phyloP scores from a whole-genome alignment of 2,113 vertebrate genomes.

The Paratilapia polleni region DNA sequence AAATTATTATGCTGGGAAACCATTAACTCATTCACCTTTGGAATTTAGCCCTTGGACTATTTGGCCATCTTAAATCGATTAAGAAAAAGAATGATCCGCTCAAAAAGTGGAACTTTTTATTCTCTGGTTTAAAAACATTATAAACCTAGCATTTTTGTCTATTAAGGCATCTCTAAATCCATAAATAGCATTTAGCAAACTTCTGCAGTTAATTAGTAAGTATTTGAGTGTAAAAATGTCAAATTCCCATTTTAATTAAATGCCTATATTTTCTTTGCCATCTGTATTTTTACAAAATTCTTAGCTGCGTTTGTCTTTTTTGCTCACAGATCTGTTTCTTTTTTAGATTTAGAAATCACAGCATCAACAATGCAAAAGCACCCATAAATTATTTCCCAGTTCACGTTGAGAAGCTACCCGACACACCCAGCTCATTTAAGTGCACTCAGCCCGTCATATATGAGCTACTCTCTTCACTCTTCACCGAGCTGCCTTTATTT shows the following conservation, averaged over 20 bases:
- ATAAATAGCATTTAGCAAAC: neutral
- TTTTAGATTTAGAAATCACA: neutral
- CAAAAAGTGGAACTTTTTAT: neutral
- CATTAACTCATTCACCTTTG: neutral
- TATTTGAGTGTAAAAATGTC: neutral
- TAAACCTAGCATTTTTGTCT: neutral
- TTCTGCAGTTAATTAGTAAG: neutral
- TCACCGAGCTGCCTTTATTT: neutral
- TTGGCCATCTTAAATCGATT: neutral
- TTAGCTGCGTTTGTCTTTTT: neutral
- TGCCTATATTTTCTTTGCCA: neutral
- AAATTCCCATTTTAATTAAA: neutral
- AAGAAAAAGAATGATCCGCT: neutral
- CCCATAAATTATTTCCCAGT: neutral
- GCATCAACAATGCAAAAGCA: neutral
- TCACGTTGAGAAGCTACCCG: neutral
- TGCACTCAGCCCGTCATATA: neutral
- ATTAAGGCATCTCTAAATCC: neutral
- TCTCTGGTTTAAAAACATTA: neutral
- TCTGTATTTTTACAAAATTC: neutral
- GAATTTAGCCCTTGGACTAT: neutral
- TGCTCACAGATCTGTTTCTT: neutral
- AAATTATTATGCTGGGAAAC: conserved; percentile 18
- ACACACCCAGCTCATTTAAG: neutral
- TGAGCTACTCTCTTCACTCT: neutral